Evolutionary conservation across 1,140 invertebrate genomes (phyloP).

Genomic region (Adoxophyes honmai): DNA sequence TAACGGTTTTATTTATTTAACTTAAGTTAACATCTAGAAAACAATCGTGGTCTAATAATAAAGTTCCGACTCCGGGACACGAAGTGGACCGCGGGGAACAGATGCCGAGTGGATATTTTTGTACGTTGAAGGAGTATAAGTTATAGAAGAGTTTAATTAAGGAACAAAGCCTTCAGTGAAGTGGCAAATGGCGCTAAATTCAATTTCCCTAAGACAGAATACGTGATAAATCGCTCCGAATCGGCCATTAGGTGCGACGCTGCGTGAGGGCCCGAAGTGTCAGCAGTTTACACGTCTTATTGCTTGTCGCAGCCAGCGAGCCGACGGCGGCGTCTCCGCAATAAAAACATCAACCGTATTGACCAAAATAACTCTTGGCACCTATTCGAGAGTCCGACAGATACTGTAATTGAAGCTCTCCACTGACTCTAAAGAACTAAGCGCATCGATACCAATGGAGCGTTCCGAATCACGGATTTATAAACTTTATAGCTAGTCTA

Average conservation of each 20-base stretch:
- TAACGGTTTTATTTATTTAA: too few species aligned
- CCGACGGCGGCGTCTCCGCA: slow-evolving; percentile 37
- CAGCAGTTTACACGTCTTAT: slow-evolving; percentile 68
- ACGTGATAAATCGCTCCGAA: slow-evolving; percentile 65
- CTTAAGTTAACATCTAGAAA: too few species aligned
- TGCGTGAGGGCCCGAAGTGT: slow-evolving; percentile 57
- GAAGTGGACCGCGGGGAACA: too few species aligned
- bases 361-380: slow-evolving; percentile 74
- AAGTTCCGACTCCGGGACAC: too few species aligned
- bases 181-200: slow-evolving; percentile 38
- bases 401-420: slow-evolving; percentile 49
- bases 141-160: slow-evolving; percentile 39
- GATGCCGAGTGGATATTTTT: too few species aligned
- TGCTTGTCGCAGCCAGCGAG: slow-evolving; percentile 47
- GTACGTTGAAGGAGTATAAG: not conserved
- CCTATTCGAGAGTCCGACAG: slow-evolving; percentile 47
- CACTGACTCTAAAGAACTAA: slow-evolving; percentile 22
- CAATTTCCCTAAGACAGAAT: slow-evolving; percentile 51
- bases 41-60: too few species aligned
- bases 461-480: not conserved
- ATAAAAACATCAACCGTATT: slow-evolving; percentile 72
- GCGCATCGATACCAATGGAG: slow-evolving; percentile 5
- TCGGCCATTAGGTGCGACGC: slow-evolving; percentile 56
- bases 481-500: too few species aligned
- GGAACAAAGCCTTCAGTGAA: slow-evolving; percentile 30